Base-by-base conservation (phyloP, 2,797 vertebrate species). In the Ispidina picta region DNA sequence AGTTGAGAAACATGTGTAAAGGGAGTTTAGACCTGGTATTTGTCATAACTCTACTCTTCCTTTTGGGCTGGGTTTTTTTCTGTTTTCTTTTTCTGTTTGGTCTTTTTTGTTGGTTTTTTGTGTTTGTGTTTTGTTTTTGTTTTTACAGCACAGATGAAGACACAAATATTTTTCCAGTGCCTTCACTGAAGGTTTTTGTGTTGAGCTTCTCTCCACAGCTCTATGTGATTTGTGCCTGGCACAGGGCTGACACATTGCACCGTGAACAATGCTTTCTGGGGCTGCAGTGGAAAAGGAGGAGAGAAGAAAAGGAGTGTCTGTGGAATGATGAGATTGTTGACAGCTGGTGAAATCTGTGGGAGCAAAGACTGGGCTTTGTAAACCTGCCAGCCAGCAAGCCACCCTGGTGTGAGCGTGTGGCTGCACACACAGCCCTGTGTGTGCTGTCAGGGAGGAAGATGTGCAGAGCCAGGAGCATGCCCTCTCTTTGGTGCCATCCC, bases 381-480 rank as follows among this genome's bases (percentile, higher is more conserved):
- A 52, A 23, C 16, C 41, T 1, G 2, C 5, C 11, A 82, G 28
- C 19, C 54, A 80, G 26, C 5, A 56, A 88, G 33, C 26, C 4
- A 6, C 9, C 29, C 46, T 0, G 0, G 5, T 2, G 17, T 1
- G 9, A 58, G 28, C 3, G 2, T 58, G 75, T 54, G 64, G 20
- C 46, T 59, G 55, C 52, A 33, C 0, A 2, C 2, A 1, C 2
- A 23, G 55, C 35, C 29, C 43, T 13, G 25, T 29, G 37, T 21
- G 6, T 2, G 5, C 35, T 72, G n/a, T 23, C 48, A 33, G 26
- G 70, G 28, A 72, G 0, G 3, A 48, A 21, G 33, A 31, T 16
- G 29, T 5, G 44, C 39, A 51, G 35, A 51, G 11, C 9, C 55
- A 28, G 83, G 48, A 80, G 56, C 39, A 49, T 6, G 6, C 8